Evolutionary conservation across 2,888 invertebrate species (phyloP), one percentile per base, ranked within the genome.

Genomic region (Tenthredo distinguenda): DNA sequence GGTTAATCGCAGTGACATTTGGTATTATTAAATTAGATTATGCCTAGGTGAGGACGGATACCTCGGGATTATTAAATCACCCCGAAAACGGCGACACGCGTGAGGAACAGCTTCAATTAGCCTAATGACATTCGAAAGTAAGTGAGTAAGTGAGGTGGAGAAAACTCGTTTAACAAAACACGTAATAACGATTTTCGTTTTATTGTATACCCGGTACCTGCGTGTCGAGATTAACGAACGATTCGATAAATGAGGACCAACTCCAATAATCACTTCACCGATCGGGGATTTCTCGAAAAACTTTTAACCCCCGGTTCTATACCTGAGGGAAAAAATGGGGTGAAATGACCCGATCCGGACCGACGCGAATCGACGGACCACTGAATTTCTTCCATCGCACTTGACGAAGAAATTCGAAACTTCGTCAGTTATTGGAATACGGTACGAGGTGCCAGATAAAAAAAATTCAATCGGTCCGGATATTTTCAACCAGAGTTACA

Each of bases 71-170:
- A 77, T 77, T 18, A 74, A 40, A 74, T 74, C 74, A 37, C 40
- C 37, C 74, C 34, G 34, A 74, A 74, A 74, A 47, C 74, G 47
- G 26, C 47, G 74, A 74, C 74, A 55, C 77, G 77, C 50, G 77
- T 55, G 77, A 55, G 34, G 55, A 31, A 55, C 55, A 18, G 77
- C 12, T 77, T 31, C 77, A 34, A 77, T 77, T 77, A 77, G 55
- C n/a, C 55, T 77, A 50, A 55, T 55, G 50, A 50, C 77, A 37
- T 50, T 55, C 34, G 50, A 50, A 55, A 77, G 34, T 55, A 40
- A 77, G 55, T 55, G 77, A 77, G 37, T 77, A 55, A 77, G 34
- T 55, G 77, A 77, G 47, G 72, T 31, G 26, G 55, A 77, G 77
- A 43, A 47, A 55, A 55, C 77, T 77, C 55, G 55, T 55, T 77